Percentiles rank a stretch among this genome's conserved stretches.
Evolutionary conservation across 1,140 invertebrate genomes (phyloP).

Genomic region (Papilio polytes): DNA sequence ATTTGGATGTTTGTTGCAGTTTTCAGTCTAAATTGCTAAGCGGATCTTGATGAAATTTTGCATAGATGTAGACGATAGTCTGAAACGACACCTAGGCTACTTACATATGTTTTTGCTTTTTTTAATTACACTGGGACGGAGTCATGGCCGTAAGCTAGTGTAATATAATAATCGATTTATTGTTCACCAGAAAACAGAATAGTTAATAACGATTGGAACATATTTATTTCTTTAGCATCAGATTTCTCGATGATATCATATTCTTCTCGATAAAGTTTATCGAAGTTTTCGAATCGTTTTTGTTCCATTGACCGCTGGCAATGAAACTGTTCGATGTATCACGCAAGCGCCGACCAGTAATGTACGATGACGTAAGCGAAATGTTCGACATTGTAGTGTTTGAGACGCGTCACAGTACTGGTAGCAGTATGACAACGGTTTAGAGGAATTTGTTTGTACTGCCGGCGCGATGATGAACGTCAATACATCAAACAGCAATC

Average conservation of each 20-base stretch:
- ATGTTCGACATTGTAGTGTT: neutral
- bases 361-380: conserved; percentile 27
- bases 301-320: conserved; percentile 30
- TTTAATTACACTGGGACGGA: too few species aligned
- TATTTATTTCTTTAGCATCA: conserved; percentile 16
- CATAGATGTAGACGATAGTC: too few species aligned
- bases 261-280: neutral
- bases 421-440: conserved; percentile 26
- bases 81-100: too few species aligned
- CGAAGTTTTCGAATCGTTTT: conserved; percentile 12
- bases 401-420: neutral
- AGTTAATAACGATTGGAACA: conserved; percentile 2
- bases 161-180: neutral
- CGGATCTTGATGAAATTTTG: too few species aligned
- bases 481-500: conserved; percentile 30
- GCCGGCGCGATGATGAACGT: conserved; percentile 9
- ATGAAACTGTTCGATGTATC: neutral
- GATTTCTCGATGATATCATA: conserved; percentile 35
- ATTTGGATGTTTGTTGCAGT: too few species aligned
- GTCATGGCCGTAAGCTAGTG: too few species aligned
- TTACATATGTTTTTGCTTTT: too few species aligned
- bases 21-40: too few species aligned
- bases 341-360: conserved; percentile 29
- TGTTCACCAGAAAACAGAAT: conserved; percentile 3
- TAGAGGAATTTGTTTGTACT: conserved; percentile 37